Percentiles rank a stretch among this genome's conserved stretches.
These are phyloP conservation scores for Thalassophryne amazonica DNA, from an alignment of 2,797 vertebrate species.

Conservation along the genomic window DNA sequence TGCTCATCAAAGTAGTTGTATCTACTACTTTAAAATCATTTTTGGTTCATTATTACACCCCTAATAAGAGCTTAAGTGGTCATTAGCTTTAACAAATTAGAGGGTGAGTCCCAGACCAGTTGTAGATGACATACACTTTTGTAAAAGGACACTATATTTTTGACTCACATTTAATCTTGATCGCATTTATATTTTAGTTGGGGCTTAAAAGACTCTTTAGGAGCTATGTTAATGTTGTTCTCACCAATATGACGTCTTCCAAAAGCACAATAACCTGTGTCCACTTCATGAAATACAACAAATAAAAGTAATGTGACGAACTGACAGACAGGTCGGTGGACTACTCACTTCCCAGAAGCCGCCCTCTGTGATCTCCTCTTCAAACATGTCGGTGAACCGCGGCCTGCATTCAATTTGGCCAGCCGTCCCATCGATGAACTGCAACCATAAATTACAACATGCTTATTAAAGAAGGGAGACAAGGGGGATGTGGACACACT, in stretches of 20 bases:
- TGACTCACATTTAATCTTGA: too few species aligned
- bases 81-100: too few species aligned
- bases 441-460: conserved; percentile 79
- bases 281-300: conserved; percentile 18
- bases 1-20: too few species aligned
- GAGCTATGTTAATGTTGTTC: background rate
- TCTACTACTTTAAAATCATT: too few species aligned
- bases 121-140: too few species aligned
- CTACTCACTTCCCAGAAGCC: conserved; percentile 92
- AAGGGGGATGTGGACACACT: conserved; percentile 12
- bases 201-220: too few species aligned
- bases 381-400: conserved; percentile 94
- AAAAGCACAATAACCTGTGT: background rate
- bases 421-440: conserved; percentile 98
- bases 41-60: too few species aligned
- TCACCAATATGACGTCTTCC: background rate
- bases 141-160: too few species aligned
- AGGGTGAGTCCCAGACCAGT: too few species aligned
- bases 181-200: too few species aligned
- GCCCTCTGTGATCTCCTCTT: conserved; percentile 96
- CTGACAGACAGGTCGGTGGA: conserved; percentile 42
- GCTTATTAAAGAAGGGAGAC: conserved; percentile 67
- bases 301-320: conserved; percentile 36
- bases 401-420: conserved; percentile 94
- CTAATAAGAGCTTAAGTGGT: too few species aligned